These are phyloP conservation scores for Rhinolophus sinicus DNA, from an alignment of 2,113 vertebrate species.

Conservation along the genomic window DNA sequence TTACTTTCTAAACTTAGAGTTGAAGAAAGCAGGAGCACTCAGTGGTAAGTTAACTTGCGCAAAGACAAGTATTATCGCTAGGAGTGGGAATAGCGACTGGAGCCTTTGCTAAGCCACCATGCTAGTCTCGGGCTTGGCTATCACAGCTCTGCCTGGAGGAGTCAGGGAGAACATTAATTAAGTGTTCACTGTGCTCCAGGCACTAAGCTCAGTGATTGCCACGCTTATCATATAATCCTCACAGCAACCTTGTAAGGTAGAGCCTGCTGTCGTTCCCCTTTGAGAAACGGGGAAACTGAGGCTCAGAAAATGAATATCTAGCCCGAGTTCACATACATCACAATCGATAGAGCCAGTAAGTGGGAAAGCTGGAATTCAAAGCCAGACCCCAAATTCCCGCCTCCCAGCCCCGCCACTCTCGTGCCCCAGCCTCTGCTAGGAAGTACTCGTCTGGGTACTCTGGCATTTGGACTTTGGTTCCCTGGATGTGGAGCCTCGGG, in stretches of 20 bases:
- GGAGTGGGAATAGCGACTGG: constrained; percentile 46
- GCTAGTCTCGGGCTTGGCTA: not conserved
- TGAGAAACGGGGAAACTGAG: not conserved
- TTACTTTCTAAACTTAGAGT: not conserved
- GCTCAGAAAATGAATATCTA: not conserved
- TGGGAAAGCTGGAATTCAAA: not conserved
- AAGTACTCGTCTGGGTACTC: rapidly evolving
- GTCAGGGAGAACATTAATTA: not conserved
- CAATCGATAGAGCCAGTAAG: not conserved
- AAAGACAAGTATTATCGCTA: not conserved
- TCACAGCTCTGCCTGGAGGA: not conserved
- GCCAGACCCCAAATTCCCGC: not conserved
- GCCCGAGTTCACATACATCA: not conserved
- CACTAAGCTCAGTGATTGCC: not conserved
- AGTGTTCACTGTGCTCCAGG: not conserved
- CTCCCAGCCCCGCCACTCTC: not conserved
- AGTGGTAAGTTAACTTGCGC: not conserved
- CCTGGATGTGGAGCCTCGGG: rapidly evolving
- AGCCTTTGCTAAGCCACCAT: not conserved
- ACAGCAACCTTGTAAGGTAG: not conserved
- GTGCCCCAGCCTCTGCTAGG: too few relatives aligned
- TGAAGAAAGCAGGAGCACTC: not conserved
- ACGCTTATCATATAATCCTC: not conserved
- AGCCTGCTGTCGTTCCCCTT: too few relatives aligned
- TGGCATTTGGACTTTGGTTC: not conserved